Conservation (phyloP, 2,113 vertebrate species). For the Amazona guildingii region DNA sequence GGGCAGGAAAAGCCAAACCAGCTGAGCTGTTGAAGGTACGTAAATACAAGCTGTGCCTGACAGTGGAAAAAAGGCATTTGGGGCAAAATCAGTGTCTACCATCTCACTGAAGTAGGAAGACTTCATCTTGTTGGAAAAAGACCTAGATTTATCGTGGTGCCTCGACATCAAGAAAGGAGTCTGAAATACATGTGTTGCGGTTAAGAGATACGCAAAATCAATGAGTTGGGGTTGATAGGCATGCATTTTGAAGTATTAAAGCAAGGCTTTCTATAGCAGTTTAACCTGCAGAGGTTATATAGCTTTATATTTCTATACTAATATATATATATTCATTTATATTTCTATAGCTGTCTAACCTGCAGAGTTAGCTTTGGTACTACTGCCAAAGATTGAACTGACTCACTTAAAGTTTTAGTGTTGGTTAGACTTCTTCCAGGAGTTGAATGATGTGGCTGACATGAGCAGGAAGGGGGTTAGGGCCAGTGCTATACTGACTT, state of each 20-base stretch:
- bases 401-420: neutral
- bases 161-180: neutral
- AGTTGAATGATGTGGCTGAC: neutral
- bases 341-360: neutral
- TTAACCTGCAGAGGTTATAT: too few species aligned
- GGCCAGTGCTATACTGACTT: neutral
- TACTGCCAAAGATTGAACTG: neutral
- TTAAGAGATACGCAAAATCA: fast-evolving
- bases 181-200: neutral
- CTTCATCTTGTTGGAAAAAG: neutral
- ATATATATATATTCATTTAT: too few species aligned
- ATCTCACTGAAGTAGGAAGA: neutral
- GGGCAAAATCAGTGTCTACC: neutral
- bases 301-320: too few species aligned
- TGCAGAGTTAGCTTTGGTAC: neutral
- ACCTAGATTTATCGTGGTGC: neutral
- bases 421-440: neutral
- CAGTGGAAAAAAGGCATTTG: neutral
- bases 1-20: neutral
- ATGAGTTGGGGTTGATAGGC: neutral
- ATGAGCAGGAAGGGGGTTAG: neutral
- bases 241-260: neutral
- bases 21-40: neutral
- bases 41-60: neutral
- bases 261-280: neutral